Evolutionary conservation across 2,888 invertebrate species (phyloP), one percentile per base, ranked within the genome.

Genomic region (Lasiommata megera): DNA sequence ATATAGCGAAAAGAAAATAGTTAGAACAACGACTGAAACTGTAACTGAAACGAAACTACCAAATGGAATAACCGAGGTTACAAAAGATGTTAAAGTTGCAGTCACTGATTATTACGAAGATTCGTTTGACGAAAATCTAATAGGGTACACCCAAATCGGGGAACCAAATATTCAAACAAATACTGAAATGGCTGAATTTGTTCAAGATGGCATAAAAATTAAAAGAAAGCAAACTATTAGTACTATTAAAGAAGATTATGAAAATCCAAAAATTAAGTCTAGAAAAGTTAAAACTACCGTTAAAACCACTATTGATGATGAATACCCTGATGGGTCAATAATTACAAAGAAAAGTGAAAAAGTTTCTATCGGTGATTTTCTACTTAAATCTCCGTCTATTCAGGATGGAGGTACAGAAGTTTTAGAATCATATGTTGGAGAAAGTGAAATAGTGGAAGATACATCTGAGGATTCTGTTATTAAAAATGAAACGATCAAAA

Each of bases 331-430:
- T 71, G 87, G 88, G 2, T 80, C 85, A n/a, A 71, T 88, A 1
- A 70, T 84, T 44, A 84, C 82, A 0, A 87, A 86, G 61, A 87
- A 79, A 54, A 88, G 80, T 66, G 87, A 88, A 73, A 91, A 88
- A 64, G 76, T 85, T 28, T 86, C 87, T 7, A 79, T 90, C 38
- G 77, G 81, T 51, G 89, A 91, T 61, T 70, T 82, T 47, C 71
- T 75, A n/a, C 61, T 77, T 16, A 77, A 77, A 59, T 69, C 70
- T 1, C 69, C 79, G 43, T 53, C 66, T 11, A 18, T 52, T 41
- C 63, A 73, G 48, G 71, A 74, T 29, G 63, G 75, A 29, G 64
- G 66, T 54, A 59, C 58, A 5, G 77, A 79, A 59, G 66, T 71
- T 38, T 62, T 74, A 28, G 77, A 82, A 62, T 67, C 74, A 16